Base-by-base conservation (phyloP, 2,113 vertebrate species). In the Rallus limicola region DNA sequence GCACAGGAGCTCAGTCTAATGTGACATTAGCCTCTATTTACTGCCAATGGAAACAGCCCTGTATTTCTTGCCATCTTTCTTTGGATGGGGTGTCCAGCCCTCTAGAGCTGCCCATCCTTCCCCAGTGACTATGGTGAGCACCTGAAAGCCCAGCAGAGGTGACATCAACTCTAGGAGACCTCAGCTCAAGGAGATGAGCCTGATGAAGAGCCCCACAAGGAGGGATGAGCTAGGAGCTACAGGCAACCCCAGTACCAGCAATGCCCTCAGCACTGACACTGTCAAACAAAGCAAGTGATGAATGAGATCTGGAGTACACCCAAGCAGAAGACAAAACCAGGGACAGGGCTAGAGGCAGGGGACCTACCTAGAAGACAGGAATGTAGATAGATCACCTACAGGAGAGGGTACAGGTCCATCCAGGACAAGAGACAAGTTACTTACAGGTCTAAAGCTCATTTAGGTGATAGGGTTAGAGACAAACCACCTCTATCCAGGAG, bases 381-480 rank as follows among this genome's bases (percentile, higher is more conserved):
- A 34, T 6, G 7, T 3, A 75, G 48, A 25, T 33, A 62, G 16
- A 17, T 17, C 16, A 26, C 9, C 26, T n/a, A 13, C 12, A 60
- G 17, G 0, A 64, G 23, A 53, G 6, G 8, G 2, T 7, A 8
- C n/a, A 33, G 11, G 44, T 16, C 53, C 56, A 44, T 17, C 15
- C 21, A 72, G n/a, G 21, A 21, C 17, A 38, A 0, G 1, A 59
- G 10, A 70, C 3, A 10, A 42, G 11, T 4, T 6, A 58, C 10
- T 80, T 17, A 58, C 29, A 16, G 10, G 6, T 34, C 36, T 26
- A 11, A 21, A 34, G 16, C 1, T 24, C 26, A 3, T 0, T 0
- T 24, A 59, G 44, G 14, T 48, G 14, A 5, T 9, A 14, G 1
- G 4, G 0, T 36, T 60, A 36, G 19, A 36, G 16, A 64, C 9